These are phyloP conservation scores for Borostomias antarcticus DNA, from an alignment of 2,797 vertebrate genomes.

Conservation along the genomic window DNA sequence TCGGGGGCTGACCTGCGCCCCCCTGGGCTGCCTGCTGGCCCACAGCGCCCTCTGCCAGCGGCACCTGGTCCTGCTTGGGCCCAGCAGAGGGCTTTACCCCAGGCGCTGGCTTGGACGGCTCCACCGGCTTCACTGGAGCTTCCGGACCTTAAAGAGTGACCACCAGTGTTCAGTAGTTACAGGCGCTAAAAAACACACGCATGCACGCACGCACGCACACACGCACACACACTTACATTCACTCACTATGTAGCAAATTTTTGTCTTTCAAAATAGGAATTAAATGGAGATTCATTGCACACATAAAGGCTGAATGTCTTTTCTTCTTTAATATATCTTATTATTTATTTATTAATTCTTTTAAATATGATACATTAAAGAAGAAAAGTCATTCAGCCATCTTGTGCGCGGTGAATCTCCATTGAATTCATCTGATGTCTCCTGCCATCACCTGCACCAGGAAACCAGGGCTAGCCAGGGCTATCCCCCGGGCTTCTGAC, in stretches of 20 bases:
- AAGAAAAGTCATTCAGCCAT: background rate
- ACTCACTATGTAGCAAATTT: too few species aligned
- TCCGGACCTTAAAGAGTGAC: conserved; percentile 18
- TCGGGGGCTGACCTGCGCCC: conserved; percentile 16
- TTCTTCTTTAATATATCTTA: too few species aligned
- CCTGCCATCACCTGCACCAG: too few species aligned
- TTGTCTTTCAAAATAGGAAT: too few species aligned
- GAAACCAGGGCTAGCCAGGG: too few species aligned
- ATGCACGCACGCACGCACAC: background rate
- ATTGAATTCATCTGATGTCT: too few species aligned
- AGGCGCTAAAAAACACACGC: background rate
- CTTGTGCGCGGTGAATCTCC: too few species aligned
- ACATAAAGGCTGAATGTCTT: too few species aligned
- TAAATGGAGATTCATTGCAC: too few species aligned
- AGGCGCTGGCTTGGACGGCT: conserved; percentile 26
- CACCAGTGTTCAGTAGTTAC: background rate
- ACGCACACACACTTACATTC: conserved; percentile 1
- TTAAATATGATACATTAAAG: background rate
- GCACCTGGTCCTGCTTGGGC: conserved; percentile 32
- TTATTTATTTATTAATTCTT: too few species aligned
- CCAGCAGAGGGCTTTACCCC: conserved; percentile 24
- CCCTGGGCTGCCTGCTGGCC: conserved; percentile 21
- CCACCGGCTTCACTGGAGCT: conserved; percentile 17
- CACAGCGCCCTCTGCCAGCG: conserved; percentile 34
- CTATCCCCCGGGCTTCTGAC: too few species aligned